Evolutionary conservation across 1,140 invertebrate genomes (phyloP).

Genomic region (Drosophila ogumai): DNA sequence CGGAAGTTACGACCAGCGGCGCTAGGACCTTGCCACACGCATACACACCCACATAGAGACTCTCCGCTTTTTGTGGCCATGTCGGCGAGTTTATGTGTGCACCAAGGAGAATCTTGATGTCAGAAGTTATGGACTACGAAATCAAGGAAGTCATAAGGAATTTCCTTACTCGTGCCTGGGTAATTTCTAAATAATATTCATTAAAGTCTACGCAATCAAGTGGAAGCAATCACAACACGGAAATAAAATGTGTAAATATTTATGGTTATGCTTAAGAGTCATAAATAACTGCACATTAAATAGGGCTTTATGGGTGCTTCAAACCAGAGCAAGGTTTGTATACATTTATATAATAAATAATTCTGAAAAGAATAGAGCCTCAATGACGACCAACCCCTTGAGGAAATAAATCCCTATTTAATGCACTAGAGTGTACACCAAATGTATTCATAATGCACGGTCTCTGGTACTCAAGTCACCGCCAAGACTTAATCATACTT

Average conservation of each 20-base stretch:
- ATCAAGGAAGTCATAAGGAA: constrained; percentile 30
- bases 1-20: constrained; percentile 75
- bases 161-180: constrained; percentile 17
- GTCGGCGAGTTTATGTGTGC: constrained; percentile 26
- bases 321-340: background rate
- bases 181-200: constrained; percentile 31
- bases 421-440: constrained; percentile 9
- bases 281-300: constrained; percentile 9
- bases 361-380: background rate
- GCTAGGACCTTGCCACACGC: constrained; percentile 21
- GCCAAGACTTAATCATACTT: constrained; percentile 39
- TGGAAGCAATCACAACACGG: constrained; percentile 6
- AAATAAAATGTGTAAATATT: constrained; percentile 20
- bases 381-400: background rate
- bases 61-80: constrained; percentile 8
- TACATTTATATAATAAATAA: constrained; percentile 9
- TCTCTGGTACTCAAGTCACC: constrained; percentile 17
- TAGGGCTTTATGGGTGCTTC: background rate
- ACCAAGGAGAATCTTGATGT: constrained; percentile 41
- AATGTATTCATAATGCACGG: constrained; percentile 21
- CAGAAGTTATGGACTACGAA: constrained; percentile 65
- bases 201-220: constrained; percentile 17
- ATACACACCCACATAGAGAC: constrained; percentile 16
- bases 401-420: background rate
- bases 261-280: constrained; percentile 11